phyloP scores from a whole-genome alignment of 2,113 vertebrate species.

The rat (Rattus norvegicus) region GRCr8 NC_086019.1:225777001-225777500 shows the following conservation, averaged over 20 bases:
- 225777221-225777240: background rate
- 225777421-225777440: too few species aligned
- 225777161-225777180: background rate
- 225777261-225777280: background rate
- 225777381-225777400: too few species aligned
- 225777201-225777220: background rate
- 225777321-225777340: too few species aligned
- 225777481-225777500: too few species aligned
- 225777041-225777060: background rate
- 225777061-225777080: constrained; percentile 6
- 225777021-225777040: constrained; percentile 51
- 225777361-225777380: too few species aligned
- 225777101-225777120: background rate
- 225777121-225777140: constrained; percentile 36
- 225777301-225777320: too few species aligned
- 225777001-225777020: constrained; percentile 49
- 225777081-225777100: background rate
- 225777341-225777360: too few species aligned
- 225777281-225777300: too few species aligned
- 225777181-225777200: constrained; percentile 18
- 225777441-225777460: too few species aligned
- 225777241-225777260: background rate
- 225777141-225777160: background rate
- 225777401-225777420: too few species aligned
- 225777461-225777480: too few species aligned